A percentile compares a stretch with the other conserved stretches of the same genome.
Evolutionary conservation across 1,140 invertebrate species (phyloP).

Genomic region (Caenorhabditis briggsae): DNA sequence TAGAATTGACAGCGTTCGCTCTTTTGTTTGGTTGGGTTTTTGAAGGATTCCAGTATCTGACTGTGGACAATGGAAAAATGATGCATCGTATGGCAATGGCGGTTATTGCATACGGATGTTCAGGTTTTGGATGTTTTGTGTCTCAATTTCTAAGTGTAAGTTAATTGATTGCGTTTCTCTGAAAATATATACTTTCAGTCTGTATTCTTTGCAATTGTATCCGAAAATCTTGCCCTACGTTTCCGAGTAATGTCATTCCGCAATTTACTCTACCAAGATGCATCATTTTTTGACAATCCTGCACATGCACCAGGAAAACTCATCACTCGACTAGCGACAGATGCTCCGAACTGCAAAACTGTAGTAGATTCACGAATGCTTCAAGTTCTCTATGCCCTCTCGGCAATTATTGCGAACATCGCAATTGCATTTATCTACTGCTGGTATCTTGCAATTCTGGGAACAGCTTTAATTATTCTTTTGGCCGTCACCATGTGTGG

Average conservation of each 20-base stretch:
- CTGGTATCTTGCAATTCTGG: constrained; percentile 75
- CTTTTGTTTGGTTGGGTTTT: constrained; percentile 63
- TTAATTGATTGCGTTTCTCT: not conserved
- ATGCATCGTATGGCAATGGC: constrained; percentile 62
- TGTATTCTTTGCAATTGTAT: constrained; percentile 72
- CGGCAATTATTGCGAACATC: constrained; percentile 78
- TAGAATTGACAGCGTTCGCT: constrained; percentile 61
- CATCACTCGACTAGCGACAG: constrained; percentile 80
- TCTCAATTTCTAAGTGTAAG: constrained; percentile 62
- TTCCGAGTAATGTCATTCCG: constrained; percentile 78
- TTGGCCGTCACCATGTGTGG: constrained; percentile 86
- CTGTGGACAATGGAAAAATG: constrained; percentile 50
- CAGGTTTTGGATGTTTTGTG: constrained; percentile 57
- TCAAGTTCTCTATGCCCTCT: constrained; percentile 78
- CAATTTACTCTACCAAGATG: constrained; percentile 79
- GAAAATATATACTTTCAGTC: constrained; percentile 7
- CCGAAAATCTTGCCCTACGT: constrained; percentile 79
- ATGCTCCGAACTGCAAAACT: constrained; percentile 79
- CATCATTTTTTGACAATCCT: constrained; percentile 80
- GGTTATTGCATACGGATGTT: constrained; percentile 51
- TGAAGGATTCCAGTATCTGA: constrained; percentile 51
- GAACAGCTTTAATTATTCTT: constrained; percentile 79
- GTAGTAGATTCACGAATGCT: constrained; percentile 80
- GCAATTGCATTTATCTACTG: constrained; percentile 77
- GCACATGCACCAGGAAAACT: constrained; percentile 80